Evolutionary conservation across 2,797 vertebrate genomes (phyloP), one percentile per base, ranked within the genome.

Genomic region (Rhinoraja longicauda): DNA sequence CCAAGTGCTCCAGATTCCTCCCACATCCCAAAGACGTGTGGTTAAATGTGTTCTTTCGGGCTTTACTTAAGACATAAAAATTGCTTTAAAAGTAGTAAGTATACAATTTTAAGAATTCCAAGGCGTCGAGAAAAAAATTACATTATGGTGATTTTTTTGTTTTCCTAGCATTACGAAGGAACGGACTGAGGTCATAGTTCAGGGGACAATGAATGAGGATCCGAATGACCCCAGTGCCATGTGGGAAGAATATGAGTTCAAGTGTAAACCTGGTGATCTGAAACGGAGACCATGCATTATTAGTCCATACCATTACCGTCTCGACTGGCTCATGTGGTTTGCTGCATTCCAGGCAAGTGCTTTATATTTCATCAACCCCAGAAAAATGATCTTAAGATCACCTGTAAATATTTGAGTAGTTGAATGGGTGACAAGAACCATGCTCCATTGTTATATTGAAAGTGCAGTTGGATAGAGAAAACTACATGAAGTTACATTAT

Each of bases 291-390:
- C 98, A 0, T 99, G 99, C 94, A 94, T 99, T 82, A 96, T 99
- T 91, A 97, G 96, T 0, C 99, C 99, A 0, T 99, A 99, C 95
- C 99, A 99, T 95, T 97, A 99, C 95, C 97, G 98, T 78, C 97
- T 99, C 19, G 98, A 99, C 96, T 99, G 98, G 99, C 98, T 99
- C 45, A 99, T 99, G 98, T 99, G 98, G 98, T 98, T 99, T 0
- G 97, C 98, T 0, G 98, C 98, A 62, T 98, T 99, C 95, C 98
- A 99, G 97, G 98, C 98, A 73, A 94, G 93, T 81, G 26, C 5
- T 92, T 92, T 75, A 70, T 57, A 59, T 62, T 62, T 86, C 57
- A 29, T 29, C n/a, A 59, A 29, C 29, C 10, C 15, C 5, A 39
- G 75, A 32, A 32, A 32, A 77, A 77, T 77, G 26, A 32, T 9